Evolutionary conservation across 1,140 invertebrate species (phyloP), one percentile per base, ranked within the genome.

Genomic region (Zeugodacus cucurbitae): DNA sequence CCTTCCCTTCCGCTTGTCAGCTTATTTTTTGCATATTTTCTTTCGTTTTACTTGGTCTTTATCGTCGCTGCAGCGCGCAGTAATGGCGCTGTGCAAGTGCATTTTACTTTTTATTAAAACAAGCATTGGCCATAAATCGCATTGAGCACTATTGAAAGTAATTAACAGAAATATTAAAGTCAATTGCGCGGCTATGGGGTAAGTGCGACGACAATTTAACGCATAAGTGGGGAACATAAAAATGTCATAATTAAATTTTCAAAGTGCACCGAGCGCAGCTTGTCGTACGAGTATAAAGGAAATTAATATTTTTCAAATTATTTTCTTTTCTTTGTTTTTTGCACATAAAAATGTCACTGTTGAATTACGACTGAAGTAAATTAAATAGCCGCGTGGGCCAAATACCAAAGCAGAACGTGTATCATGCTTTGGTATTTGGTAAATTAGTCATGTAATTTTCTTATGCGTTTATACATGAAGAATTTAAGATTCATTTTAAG

Each of bases 131-230:
- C 37, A 82, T 82, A 82, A 82, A 82, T 82, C 74, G 74, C 74
- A 82, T 82, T 82, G 74, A 82, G 74, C 41, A 48, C 74, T 82
- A 82, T 82, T 82, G 74, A 82, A 82, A 82, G 74, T 82, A 82
- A 82, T 82, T 82, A 82, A 82, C 74, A 82, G 74, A 82, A 82
- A 82, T 82, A 82, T 82, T 82, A 82, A 82, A 82, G 44, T 82
- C 74, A 82, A 82, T 82, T 82, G 74, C 74, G 41, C 41, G 11
- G 11, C 74, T 26, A 14, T n/a, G 41, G n/a, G n/a, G 22, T 48
- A 22, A 82, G 32, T 26, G 41, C 37, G 48, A 5, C 10, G 20
- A 82, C 74, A 82, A 48, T 48, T 48, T 48, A 82, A 44, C 74
- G 10, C 14, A 34, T 29, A 44, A 82, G 41, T 26, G 22, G 41